A percentile compares a stretch with the other conserved stretches of the same genome.
phyloP scores from a whole-genome alignment of 2,113 vertebrate species.

The Rhea pennata region DNA sequence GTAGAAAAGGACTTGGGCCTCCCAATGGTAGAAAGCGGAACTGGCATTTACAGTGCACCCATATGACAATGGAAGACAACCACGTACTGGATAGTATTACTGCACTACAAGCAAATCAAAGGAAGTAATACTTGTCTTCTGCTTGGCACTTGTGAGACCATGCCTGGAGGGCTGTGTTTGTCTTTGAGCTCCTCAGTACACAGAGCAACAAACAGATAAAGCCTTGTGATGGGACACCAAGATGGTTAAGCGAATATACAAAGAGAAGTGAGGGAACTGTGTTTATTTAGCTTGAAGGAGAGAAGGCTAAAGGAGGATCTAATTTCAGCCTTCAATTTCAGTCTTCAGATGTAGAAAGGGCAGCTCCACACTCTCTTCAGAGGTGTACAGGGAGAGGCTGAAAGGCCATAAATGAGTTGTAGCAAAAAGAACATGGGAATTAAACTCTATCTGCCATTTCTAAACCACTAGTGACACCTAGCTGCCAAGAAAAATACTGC shows the following conservation, averaged over 20 bases:
- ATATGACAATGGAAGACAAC: not conserved
- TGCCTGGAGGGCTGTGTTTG: not conserved
- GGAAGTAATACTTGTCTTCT: not conserved
- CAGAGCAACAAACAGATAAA: not conserved
- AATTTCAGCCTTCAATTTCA: not conserved
- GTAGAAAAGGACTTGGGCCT: not conserved
- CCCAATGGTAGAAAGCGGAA: not conserved
- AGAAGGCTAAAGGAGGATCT: not conserved
- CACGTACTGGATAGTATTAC: not conserved
- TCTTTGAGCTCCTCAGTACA: not conserved
- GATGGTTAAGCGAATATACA: not conserved
- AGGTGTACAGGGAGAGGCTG: not conserved
- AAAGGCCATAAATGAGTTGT: not conserved
- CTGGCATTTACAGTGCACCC: not conserved
- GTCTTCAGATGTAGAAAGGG: not conserved
- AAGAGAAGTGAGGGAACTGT: not conserved
- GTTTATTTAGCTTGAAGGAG: not conserved
- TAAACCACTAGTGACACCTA: constrained; percentile 66
- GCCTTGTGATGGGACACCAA: not conserved
- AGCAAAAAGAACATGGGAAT: not conserved
- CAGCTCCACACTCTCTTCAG: not conserved
- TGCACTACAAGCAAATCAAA: not conserved
- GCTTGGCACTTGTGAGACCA: not conserved
- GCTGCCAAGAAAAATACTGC: constrained; percentile 21
- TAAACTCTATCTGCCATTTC: constrained; percentile 12